phyloP scores from a whole-genome alignment of 1,140 invertebrate species.

The Magallana gigas region DNA sequence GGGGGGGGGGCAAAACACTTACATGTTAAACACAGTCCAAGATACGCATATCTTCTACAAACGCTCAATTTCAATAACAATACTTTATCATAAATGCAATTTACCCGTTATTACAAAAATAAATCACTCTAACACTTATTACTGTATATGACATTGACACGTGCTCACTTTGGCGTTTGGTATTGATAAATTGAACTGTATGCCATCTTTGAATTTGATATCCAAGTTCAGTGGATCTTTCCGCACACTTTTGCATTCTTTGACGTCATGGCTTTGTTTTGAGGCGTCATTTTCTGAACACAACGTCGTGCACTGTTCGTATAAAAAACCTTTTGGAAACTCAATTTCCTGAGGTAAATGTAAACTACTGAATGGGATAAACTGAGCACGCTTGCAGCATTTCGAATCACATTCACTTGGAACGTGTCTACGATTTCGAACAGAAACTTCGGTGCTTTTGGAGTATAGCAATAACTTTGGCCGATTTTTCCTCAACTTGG shows the following conservation, averaged over 20 bases:
- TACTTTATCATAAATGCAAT: background rate
- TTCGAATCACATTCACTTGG: background rate
- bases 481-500: conserved; percentile 1
- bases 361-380: conserved; percentile 4
- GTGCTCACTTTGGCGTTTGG: background rate
- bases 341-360: background rate
- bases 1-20: background rate
- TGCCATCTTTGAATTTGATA: conserved; percentile 12
- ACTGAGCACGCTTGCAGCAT: background rate
- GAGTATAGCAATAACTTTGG: background rate
- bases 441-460: background rate
- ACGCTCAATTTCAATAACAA: background rate
- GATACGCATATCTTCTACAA: background rate
- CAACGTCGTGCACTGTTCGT: background rate
- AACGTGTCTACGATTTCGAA: background rate
- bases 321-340: background rate
- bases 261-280: background rate
- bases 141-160: conserved; percentile 24
- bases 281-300: background rate
- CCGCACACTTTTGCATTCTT: background rate
- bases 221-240: background rate
- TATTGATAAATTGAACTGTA: background rate
- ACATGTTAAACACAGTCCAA: background rate
- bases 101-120: conserved; percentile 19
- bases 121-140: conserved; percentile 6